These are phyloP conservation scores for Plotosus lineatus DNA, from an alignment of 2,113 vertebrate species.

Conservation along the genomic window DNA sequence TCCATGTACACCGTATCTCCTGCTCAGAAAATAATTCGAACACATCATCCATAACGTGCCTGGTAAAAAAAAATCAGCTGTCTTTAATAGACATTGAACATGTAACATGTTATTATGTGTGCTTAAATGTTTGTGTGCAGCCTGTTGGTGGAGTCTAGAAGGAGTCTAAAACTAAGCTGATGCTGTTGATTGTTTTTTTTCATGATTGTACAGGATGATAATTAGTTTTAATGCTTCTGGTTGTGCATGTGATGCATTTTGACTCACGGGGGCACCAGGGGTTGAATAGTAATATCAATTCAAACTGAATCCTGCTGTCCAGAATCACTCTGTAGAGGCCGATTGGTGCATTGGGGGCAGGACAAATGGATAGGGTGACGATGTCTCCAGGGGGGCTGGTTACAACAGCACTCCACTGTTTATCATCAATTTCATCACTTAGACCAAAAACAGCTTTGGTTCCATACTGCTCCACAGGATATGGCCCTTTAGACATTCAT, in stretches of 20 bases:
- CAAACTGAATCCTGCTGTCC: slow-evolving; percentile 64
- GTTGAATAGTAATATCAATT: slow-evolving; percentile 88
- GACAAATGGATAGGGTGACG: slow-evolving; percentile 73
- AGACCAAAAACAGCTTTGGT: slow-evolving; percentile 79
- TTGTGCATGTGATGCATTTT: slow-evolving; percentile 17
- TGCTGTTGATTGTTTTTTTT: not conserved
- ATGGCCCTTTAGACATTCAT: slow-evolving; percentile 73
- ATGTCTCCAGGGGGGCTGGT: slow-evolving; percentile 65
- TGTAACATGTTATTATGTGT: not conserved
- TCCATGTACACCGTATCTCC: slow-evolving; percentile 84
- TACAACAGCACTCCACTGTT: slow-evolving; percentile 73
- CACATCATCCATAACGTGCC: not conserved
- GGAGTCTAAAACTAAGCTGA: not conserved
- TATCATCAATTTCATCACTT: slow-evolving; percentile 63
- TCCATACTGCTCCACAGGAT: slow-evolving; percentile 74
- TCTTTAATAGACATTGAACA: not conserved
- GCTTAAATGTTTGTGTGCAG: not conserved
- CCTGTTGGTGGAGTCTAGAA: not conserved
- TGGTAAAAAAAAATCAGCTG: not conserved
- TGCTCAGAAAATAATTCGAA: slow-evolving; percentile 60
- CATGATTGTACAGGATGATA: not conserved
- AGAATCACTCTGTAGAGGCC: slow-evolving; percentile 82
- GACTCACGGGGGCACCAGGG: slow-evolving; percentile 88
- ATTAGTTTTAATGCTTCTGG: not conserved
- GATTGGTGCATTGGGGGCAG: slow-evolving; percentile 75